A percentile compares a stretch with the other conserved stretches of the same genome.
These are phyloP conservation scores for Monomorium pharaonis DNA, from an alignment of 1,140 invertebrate genomes.

Conservation along the genomic window DNA sequence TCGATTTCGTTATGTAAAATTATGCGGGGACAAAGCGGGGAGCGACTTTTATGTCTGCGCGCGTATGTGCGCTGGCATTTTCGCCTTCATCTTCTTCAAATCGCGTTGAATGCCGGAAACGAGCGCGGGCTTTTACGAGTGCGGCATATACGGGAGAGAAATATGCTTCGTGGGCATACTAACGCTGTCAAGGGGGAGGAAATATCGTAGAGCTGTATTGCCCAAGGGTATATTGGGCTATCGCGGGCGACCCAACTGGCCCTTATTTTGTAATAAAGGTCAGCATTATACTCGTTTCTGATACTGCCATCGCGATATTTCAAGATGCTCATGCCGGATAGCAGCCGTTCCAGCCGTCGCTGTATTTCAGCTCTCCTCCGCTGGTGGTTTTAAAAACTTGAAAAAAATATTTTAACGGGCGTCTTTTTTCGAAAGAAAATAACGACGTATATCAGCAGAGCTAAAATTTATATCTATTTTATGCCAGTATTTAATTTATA, in stretches of 20 bases:
- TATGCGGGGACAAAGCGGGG: slow-evolving; percentile 39
- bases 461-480: not conserved
- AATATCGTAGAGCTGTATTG: slow-evolving; percentile 12
- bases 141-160: not conserved
- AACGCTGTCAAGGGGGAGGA: slow-evolving; percentile 9
- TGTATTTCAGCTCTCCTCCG: not conserved
- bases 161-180: slow-evolving; percentile 26
- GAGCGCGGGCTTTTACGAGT: slow-evolving; percentile 25
- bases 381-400: slow-evolving; percentile 5
- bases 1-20: slow-evolving; percentile 63
- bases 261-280: slow-evolving; percentile 48
- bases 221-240: not conserved
- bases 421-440: not conserved
- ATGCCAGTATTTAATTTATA: too few relatives aligned
- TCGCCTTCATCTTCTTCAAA: slow-evolving; percentile 13
- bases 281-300: slow-evolving; percentile 36
- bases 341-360: not conserved
- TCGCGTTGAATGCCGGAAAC: slow-evolving; percentile 37
- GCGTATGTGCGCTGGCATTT: not conserved
- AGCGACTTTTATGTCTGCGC: slow-evolving; percentile 24
- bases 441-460: not conserved
- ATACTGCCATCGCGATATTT: slow-evolving; percentile 27
- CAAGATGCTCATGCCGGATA: slow-evolving; percentile 5
- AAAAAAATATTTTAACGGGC: not conserved
- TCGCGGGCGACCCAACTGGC: not conserved